A percentile compares a stretch with the other conserved stretches of the same genome.
These are phyloP conservation scores for Pandemis corylana DNA, from an alignment of 2,888 invertebrate genomes.

Conservation along the genomic window DNA sequence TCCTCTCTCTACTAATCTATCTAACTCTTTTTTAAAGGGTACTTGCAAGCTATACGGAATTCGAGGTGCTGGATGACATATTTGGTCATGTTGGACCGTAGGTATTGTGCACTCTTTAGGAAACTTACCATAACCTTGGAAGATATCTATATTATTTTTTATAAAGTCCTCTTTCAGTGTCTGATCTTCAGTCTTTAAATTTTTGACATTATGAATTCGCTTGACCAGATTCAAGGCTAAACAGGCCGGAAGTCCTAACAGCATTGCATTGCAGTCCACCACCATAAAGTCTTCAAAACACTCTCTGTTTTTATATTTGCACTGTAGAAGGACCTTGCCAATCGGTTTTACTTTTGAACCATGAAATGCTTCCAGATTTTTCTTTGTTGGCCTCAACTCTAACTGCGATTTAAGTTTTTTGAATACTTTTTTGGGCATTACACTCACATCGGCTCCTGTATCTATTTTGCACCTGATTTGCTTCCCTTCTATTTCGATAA, in stretches of 20 bases:
- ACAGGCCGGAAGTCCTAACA: too few relatives aligned
- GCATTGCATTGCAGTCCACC: too few relatives aligned
- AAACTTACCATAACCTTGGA: slow-evolving; percentile 18
- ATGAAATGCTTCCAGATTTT: too few relatives aligned
- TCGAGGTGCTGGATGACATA: slow-evolving; percentile 14
- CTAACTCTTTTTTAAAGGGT: too few relatives aligned
- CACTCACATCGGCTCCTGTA: slow-evolving; percentile 43
- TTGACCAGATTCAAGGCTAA: too few relatives aligned
- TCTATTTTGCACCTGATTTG: slow-evolving; percentile 41
- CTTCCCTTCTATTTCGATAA: slow-evolving; percentile 28
- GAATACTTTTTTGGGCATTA: slow-evolving; percentile 32
- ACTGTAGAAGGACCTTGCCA: too few relatives aligned
- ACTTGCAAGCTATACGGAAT: background rate
- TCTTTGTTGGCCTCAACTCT: background rate
- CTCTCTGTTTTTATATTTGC: too few relatives aligned
- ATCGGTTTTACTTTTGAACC: too few relatives aligned
- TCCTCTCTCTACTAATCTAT: too few relatives aligned
- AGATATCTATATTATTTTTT: slow-evolving; percentile 1
- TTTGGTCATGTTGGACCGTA: slow-evolving; percentile 12
- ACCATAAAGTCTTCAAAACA: too few relatives aligned
- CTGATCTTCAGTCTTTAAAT: background rate
- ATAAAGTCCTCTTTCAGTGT: slow-evolving; percentile 1
- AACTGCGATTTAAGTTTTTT: background rate
- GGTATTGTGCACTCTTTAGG: slow-evolving; percentile 17
- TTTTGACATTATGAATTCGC: too few relatives aligned